Evolutionary conservation across 1,140 invertebrate genomes (phyloP), one percentile per base, ranked within the genome.

Genomic region (Papilio xuthus): DNA sequence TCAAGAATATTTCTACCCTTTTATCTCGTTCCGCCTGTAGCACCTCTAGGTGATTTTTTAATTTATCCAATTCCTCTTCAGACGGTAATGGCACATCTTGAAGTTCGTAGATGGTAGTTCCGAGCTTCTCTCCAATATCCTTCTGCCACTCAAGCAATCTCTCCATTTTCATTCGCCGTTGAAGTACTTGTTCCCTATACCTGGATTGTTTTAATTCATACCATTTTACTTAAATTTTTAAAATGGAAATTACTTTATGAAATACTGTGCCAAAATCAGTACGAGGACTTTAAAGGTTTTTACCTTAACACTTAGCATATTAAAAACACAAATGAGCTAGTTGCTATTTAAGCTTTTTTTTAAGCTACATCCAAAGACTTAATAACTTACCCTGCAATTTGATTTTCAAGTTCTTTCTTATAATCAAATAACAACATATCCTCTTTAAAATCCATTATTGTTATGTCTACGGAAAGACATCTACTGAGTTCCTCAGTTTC

Each of bases 1-100:
- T 92, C 26, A 92, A 89, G 74, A 95, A 96, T 75, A 92, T 89
- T 70, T 93, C 92, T 44, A 94, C 90, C 18, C 95, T 89, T 77
- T 94, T 94, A 80, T 94, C 93, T 60, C 94, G 94, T 80, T 95
- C 94, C 2, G 82, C 86, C 81, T 95, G 94, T 71, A 96, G 85
- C n/a, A 92, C 88, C 80, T 95, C 90, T 18, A 96, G 85, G 63
- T 95, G 93, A 7, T 85, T 78, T 73, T 94, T 91, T 32, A 95
- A 90, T 75, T 92, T 91, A 10, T 94, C 90, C 26, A 96, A 80
- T 71, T 95, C 93, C 70, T 94, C 90, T 44, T 94, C 92, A 0
- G 93, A 87, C 4, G 95, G 95, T 18, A 95, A 78, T 0, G 94
- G 95, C 7, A 93, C 84, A 41, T 93, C 92, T 20, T 89, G 84